Percentiles rank a stretch among this genome's conserved stretches.
Conservation (phyloP, 2,888 invertebrate species). For the Pteria penguin region DNA sequence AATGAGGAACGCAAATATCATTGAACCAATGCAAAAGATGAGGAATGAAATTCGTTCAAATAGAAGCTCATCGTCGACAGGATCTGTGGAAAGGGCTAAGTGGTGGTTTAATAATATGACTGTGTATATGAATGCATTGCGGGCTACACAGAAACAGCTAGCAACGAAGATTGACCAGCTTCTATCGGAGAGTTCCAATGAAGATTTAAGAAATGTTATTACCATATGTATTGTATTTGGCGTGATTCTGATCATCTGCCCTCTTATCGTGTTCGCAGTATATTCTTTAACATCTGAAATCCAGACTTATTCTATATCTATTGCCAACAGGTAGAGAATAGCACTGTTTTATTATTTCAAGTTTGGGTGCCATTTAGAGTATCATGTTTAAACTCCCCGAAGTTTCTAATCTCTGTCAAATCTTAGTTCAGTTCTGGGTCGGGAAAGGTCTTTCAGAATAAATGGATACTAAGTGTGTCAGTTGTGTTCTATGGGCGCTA, state of each 20-base stretch:
- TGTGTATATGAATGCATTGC: slow-evolving; percentile 51
- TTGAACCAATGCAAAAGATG: slow-evolving; percentile 39
- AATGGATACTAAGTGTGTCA: no score
- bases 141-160: slow-evolving; percentile 52
- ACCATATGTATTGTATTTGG: slow-evolving; percentile 70
- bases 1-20: slow-evolving; percentile 37
- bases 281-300: slow-evolving; percentile 73
- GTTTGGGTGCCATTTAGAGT: no score
- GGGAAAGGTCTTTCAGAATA: no score
- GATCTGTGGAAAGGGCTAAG: slow-evolving; percentile 53
- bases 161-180: slow-evolving; percentile 52
- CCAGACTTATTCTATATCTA: slow-evolving; percentile 71
- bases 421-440: no score
- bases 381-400: no score
- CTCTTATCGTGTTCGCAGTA: slow-evolving; percentile 70
- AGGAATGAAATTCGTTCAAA: slow-evolving; percentile 58
- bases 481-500: no score
- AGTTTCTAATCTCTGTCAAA: no score
- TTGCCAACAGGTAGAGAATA: slow-evolving; percentile 66
- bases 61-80: slow-evolving; percentile 40
- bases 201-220: slow-evolving; percentile 65
- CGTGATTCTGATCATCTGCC: slow-evolving; percentile 67
- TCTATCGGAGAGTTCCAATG: slow-evolving; percentile 51
- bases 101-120: slow-evolving; percentile 69
- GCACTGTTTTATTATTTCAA: no score